phyloP scores from a whole-genome alignment of 2,113 vertebrate genomes.

The Corythaixoides concolor region DNA sequence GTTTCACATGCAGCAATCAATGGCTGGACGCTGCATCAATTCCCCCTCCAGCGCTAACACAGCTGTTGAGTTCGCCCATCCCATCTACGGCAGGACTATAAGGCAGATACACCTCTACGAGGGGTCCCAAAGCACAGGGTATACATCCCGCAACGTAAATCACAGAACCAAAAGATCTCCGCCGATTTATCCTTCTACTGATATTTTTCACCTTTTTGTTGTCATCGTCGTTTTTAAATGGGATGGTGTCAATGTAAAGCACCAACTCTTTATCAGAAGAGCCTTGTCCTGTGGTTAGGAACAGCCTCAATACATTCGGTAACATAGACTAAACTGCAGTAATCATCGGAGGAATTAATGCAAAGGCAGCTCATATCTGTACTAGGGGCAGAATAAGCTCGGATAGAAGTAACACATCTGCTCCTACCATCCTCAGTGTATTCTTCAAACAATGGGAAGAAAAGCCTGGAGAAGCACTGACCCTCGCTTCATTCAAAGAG shows the following conservation, averaged over 20 bases:
- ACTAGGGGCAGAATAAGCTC: background rate
- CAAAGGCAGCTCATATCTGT: background rate
- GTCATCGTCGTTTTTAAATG: background rate
- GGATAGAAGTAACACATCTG: conserved; percentile 60
- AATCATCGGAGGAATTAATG: background rate
- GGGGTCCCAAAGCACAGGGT: background rate
- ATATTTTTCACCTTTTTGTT: background rate
- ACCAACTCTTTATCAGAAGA: background rate
- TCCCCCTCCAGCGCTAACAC: background rate
- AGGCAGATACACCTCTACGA: background rate
- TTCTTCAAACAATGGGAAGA: conserved; percentile 63
- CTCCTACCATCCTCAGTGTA: conserved; percentile 55
- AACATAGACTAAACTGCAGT: background rate
- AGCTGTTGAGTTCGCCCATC: background rate
- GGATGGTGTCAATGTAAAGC: background rate
- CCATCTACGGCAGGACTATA: background rate
- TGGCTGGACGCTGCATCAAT: background rate
- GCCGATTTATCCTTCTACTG: background rate
- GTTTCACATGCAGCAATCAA: background rate
- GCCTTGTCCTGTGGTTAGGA: background rate
- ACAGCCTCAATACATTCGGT: background rate
- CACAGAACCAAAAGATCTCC: background rate
- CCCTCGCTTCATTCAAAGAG: conserved; percentile 45
- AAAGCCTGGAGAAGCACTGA: conserved; percentile 63
- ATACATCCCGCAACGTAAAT: background rate